Base-by-base conservation (phyloP, 1,140 invertebrate species). In the Teleogryllus occipitalis region DNA sequence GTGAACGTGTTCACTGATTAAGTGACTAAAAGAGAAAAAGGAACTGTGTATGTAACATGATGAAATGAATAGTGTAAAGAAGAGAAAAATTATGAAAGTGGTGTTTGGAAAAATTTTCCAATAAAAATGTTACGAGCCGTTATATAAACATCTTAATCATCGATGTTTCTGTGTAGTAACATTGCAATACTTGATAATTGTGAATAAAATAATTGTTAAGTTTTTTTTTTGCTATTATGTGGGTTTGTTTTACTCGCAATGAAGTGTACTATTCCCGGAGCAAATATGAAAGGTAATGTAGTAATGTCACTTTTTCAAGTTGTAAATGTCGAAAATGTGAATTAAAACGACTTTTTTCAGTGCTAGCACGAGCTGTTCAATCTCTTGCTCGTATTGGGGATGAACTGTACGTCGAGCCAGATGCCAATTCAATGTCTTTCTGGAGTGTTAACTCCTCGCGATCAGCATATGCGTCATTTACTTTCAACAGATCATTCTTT, bases 321-420 rank as follows among this genome's bases (percentile, higher is more conserved):
- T 74, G 8, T 21, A 8, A 15, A 73, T 21, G 7, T 8, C 27
- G 8, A 2, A 7, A 10, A 12, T 74, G 73, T 8, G 10, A n/a
- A 74, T 74, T 74, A 8, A 8, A 7, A 12, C 8, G 7, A 74
- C 27, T 76, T 76, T 47, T 49, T 14, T 82, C 83, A 96, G 95
- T 95, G 85, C 89, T 97, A 87, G 94, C 91, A 75, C 92, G 92
- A 87, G 93, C 93, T 5, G 90, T 97, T 81, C 94, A 96, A 84
- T 91, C 94, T 46, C 86, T 97, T 80, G 90, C 94, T 75, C 94
- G 92, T 87, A 93, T 97, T 87, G 95, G 95, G 82, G 94, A 95
- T 85, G 95, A 97, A 83, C 86, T 97, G 80, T 96, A 92, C 83
- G 86, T 97, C 54, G 93, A 96, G 86, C 92, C 93, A 47, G 83